Base-by-base conservation (phyloP, 1,140 invertebrate species). In the Drosophila chauvacae region DNA sequence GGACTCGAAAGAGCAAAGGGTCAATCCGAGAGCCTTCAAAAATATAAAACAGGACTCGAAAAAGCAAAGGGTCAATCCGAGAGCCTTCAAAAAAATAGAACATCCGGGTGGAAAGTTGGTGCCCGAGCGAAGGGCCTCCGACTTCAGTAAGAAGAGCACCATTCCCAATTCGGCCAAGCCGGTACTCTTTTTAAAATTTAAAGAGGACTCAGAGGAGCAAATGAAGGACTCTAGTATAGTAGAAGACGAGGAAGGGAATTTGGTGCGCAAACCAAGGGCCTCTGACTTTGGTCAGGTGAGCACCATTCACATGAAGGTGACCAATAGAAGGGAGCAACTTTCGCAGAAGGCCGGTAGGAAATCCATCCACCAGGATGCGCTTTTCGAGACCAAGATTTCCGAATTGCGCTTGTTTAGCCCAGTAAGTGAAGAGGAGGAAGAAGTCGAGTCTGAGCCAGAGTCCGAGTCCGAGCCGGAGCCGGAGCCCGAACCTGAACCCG, bases 291-390 rank as follows among this genome's bases (percentile, higher is more conserved):
- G 41, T 18, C 23, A 37, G 13, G 1, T 18, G 28, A 64, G 56
- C 26, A 64, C 62, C 18, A n/a, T 62, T 3, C 57, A 44, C 9
- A 2, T 64, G 9, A 61, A 33, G 13, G 39, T 64, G 2, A 26
- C 20, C 2, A 64, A 64, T 7, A 44, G 57, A 18, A n/a, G 13
- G 28, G 37, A 44, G 57, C 16, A 13, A 1, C 20, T n/a, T 4
- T n/a, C 30, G 4, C 42, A 33, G 16, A 7, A 7, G 4, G 55
- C 28, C 13, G 20, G 30, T 11, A 16, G 26, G 10, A 16, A 63
- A 4, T 44, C 60, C 10, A 0, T 55, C 20, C 20, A n/a, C 14
- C n/a, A 7, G 23, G 26, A 42, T 7, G 33, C 48, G 6, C 13
- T 48, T 3, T 33, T 13, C 9, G 23, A 60, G 16, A 51, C 20